phyloP scores from a whole-genome alignment of 2,113 vertebrate species.

The Aix galericulata region DNA sequence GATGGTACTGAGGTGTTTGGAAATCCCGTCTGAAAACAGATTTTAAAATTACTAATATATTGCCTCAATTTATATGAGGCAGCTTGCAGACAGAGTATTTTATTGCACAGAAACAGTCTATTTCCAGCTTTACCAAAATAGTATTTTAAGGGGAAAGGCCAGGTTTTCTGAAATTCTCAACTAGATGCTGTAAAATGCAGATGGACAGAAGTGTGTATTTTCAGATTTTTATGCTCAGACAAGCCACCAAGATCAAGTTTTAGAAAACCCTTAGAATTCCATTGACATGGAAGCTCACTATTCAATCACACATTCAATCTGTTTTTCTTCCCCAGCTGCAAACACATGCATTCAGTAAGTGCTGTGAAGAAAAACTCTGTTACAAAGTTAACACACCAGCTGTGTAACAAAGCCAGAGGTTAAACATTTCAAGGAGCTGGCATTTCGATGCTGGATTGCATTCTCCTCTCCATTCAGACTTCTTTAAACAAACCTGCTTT shows the following conservation, averaged over 20 bases:
- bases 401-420: background rate
- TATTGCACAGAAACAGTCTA: background rate
- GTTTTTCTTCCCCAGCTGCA: background rate
- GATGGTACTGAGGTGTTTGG: background rate
- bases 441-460: background rate
- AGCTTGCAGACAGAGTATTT: background rate
- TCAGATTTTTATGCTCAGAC: background rate
- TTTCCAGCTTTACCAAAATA: background rate
- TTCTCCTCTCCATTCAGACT: background rate
- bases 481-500: constrained; percentile 33
- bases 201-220: background rate
- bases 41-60: background rate
- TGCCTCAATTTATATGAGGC: background rate
- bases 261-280: background rate
- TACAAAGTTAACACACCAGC: background rate
- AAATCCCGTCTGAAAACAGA: background rate
- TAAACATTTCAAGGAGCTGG: constrained; percentile 14
- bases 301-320: background rate
- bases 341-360: background rate
- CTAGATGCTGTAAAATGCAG: background rate
- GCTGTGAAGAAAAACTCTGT: background rate
- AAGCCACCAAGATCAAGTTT: background rate
- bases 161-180: background rate
- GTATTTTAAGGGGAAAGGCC: background rate
- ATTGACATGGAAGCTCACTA: background rate